These are phyloP conservation scores for Patiria miniata DNA, from an alignment of 35 echinoderm and acorn worm species.

Conservation along the genomic window DNA sequence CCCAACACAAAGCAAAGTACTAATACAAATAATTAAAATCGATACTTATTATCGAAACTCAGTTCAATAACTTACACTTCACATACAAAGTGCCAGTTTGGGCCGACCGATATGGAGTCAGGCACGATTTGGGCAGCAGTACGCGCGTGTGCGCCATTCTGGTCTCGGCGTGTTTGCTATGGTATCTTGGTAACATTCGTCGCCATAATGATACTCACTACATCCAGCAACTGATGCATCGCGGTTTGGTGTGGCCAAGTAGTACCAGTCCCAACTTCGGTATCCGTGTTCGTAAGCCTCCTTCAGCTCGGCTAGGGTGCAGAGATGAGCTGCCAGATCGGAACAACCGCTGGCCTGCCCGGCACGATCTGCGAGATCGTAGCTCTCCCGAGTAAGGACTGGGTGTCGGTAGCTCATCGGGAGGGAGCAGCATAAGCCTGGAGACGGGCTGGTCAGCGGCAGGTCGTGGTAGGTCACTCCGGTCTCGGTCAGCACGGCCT, in stretches of 20 bases:
- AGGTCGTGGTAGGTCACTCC: slow-evolving; percentile 2
- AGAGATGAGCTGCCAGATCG: not conserved
- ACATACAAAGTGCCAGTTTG: too few relatives aligned
- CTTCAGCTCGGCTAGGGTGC: not conserved
- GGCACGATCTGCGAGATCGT: not conserved
- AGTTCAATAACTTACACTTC: too few relatives aligned
- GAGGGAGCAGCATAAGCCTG: not conserved
- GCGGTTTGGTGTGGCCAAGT: not conserved
- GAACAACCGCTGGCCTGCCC: not conserved
- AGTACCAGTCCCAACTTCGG: not conserved
- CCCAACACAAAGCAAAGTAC: too few relatives aligned
- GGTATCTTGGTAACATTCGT: not conserved
- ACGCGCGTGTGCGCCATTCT: not conserved
- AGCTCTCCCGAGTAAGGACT: not conserved
- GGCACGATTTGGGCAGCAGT: not conserved
- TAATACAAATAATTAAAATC: too few relatives aligned
- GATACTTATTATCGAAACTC: too few relatives aligned
- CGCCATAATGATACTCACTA: not conserved
- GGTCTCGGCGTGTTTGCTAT: not conserved
- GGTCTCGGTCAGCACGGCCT: not conserved
- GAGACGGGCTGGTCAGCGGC: not conserved
- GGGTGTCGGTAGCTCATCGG: not conserved
- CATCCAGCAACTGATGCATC: not conserved
- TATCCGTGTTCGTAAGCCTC: not conserved
- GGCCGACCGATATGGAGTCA: too few relatives aligned